Evolutionary conservation across 2,797 vertebrate species (phyloP), one percentile per base, ranked within the genome.

Genomic region (Oophaga sylvatica): DNA sequence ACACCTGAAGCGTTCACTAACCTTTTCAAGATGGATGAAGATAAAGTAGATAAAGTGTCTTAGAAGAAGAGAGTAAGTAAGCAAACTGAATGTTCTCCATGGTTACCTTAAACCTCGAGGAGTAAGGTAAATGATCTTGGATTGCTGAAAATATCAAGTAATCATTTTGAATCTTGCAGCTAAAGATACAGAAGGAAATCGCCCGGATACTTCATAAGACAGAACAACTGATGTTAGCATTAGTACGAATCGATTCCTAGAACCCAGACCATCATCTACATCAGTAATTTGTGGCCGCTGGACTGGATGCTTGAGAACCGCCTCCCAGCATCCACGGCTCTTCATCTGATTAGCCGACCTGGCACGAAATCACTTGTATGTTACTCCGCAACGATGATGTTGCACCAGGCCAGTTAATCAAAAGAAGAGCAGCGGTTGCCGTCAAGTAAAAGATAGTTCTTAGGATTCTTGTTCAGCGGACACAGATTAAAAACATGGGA

Each of bases 11-110:
- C 62, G 68, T 84, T 84, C 82, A 35, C 56, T 84, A 84, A 84
- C 68, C 82, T 84, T 84, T 84, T 75, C 71, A 84, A 84, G 82
- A 84, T 84, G 70, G 82, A 71, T 75, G 82, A 62, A 84, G 82
- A 84, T 84, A 84, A 75, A 84, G 70, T 84, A 84, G 70, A 60
- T 41, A 84, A 73, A 71, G n/a, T 70, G 57, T 60, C 57, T 7
- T 15, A n/a, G 31, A 45, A 62, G 56, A 35, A 80, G 78, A 41
- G 57, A 80, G 57, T 35, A 70, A 83, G 67, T 75, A 75, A 75
- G 57, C 29, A 59, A 75, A 84, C 5, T 5, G 35, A 62, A 60
- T 62, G 81, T 31, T 75, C 59, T 59, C 81, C 31, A 60, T 45
- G 56, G 81, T 41, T 62, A 83, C 68, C 68, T 6, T 8, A 12